phyloP scores from a whole-genome alignment of 2,888 invertebrate species.

The Hemistola chrysoprasaria region DNA sequence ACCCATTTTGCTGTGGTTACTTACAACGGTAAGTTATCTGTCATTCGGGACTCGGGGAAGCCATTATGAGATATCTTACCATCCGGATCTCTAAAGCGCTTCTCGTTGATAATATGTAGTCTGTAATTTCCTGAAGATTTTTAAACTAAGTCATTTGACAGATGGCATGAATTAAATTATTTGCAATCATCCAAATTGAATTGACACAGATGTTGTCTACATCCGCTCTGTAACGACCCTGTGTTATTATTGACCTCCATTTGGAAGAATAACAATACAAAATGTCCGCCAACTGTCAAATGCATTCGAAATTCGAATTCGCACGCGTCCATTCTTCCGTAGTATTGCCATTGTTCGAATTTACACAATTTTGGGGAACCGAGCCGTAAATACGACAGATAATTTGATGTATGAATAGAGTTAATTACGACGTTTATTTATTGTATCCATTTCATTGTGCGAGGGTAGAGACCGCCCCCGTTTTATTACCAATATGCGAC shows the following conservation, averaged over 20 bases:
- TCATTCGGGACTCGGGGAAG: no score
- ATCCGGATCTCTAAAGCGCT: no score
- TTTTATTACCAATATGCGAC: slow-evolving; percentile 62
- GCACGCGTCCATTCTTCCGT: slow-evolving; percentile 47
- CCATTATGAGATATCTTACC: no score
- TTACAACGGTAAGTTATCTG: no score
- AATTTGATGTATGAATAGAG: slow-evolving; percentile 74
- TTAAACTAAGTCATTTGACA: slow-evolving; percentile 12
- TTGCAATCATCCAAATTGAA: slow-evolving; percentile 27
- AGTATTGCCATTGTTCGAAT: slow-evolving; percentile 44
- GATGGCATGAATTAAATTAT: slow-evolving; percentile 27
- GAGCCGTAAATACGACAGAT: slow-evolving; percentile 52
- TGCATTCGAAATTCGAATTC: slow-evolving; percentile 48
- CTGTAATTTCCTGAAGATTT: not conserved
- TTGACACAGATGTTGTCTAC: slow-evolving; percentile 31
- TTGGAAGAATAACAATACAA: slow-evolving; percentile 55
- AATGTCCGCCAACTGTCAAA: slow-evolving; percentile 68
- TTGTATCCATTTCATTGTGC: slow-evolving; percentile 70
- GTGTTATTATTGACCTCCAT: slow-evolving; percentile 48
- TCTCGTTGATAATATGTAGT: no score
- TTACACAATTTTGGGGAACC: slow-evolving; percentile 47
- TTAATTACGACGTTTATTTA: slow-evolving; percentile 76
- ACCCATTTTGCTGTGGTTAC: no score
- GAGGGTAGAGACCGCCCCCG: slow-evolving; percentile 51
- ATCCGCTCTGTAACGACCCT: slow-evolving; percentile 29